phyloP scores from a whole-genome alignment of 2,113 vertebrate genomes.

The Sorex fumeus region DNA sequence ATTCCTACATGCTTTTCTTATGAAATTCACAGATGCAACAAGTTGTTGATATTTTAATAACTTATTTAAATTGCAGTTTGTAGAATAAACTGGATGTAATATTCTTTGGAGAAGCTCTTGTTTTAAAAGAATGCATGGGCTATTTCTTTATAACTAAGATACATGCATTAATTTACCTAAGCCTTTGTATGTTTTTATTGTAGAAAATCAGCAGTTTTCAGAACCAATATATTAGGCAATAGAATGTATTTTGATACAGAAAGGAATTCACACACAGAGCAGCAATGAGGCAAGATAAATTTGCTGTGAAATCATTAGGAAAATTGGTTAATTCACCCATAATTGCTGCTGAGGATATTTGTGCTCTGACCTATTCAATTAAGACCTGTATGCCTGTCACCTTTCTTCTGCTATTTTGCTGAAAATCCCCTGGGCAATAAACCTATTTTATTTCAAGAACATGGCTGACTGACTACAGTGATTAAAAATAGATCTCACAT shows the following conservation, averaged over 20 bases:
- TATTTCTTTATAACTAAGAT: background rate
- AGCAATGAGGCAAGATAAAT: slow-evolving; percentile 27
- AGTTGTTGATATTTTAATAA: too few relatives aligned
- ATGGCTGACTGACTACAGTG: background rate
- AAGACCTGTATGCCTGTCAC: slow-evolving; percentile 39
- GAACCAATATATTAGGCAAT: background rate
- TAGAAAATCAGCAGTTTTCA: background rate
- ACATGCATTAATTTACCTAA: background rate
- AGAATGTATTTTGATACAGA: background rate
- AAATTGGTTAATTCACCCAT: slow-evolving; percentile 57
- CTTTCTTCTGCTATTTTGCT: background rate
- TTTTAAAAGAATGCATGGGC: background rate
- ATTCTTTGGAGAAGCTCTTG: background rate
- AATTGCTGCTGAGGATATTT: slow-evolving; percentile 56
- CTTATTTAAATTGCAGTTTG: background rate
- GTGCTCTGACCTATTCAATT: slow-evolving; percentile 8
- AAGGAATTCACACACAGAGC: background rate
- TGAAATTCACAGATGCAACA: too few relatives aligned
- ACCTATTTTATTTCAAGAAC: background rate
- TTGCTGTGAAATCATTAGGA: slow-evolving; percentile 59
- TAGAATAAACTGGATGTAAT: background rate
- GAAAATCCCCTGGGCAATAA: background rate
- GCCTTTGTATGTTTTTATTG: background rate
- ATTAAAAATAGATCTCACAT: slow-evolving; percentile 9
- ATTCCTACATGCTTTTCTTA: too few relatives aligned